phyloP scores from a whole-genome alignment of 1,140 invertebrate genomes.

The Drosophila pandora region DNA sequence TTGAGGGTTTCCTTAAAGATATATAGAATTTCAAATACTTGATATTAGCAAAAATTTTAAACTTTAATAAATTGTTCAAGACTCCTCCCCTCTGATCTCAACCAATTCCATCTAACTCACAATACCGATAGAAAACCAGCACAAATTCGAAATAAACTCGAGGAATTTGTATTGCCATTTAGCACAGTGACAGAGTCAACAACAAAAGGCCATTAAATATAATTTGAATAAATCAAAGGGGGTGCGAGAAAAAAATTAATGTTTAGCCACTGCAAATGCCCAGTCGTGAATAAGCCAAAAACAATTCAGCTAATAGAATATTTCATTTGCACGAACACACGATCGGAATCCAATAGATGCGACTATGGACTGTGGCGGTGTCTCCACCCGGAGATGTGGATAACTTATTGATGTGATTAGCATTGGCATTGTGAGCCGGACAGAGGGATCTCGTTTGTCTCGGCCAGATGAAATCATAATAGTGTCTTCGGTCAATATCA shows the following conservation, averaged over 20 bases:
- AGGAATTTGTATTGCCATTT: conserved; percentile 64
- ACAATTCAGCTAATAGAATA: conserved; percentile 58
- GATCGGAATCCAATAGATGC: conserved; percentile 45
- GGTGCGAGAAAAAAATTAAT: conserved; percentile 24
- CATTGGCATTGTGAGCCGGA: conserved; percentile 51
- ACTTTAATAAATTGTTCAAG: not conserved
- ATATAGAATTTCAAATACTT: not conserved
- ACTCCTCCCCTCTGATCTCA: conserved; percentile 19
- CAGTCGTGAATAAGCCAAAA: conserved; percentile 34
- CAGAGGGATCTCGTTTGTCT: conserved; percentile 38
- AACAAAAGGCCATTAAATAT: conserved; percentile 76
- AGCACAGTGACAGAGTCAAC: conserved; percentile 64
- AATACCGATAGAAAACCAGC: conserved; percentile 28
- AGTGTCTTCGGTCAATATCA: conserved; percentile 6
- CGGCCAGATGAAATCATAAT: conserved; percentile 39
- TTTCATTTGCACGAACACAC: conserved; percentile 56
- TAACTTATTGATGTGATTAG: conserved; percentile 78
- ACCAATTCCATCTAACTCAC: conserved; percentile 39
- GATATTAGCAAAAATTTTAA: not conserved
- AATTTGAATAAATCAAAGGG: conserved; percentile 72
- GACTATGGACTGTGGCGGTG: conserved; percentile 8
- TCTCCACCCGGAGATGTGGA: conserved; percentile 62
- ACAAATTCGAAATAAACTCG: conserved; percentile 12
- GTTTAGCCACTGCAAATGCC: conserved; percentile 47
- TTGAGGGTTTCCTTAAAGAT: not conserved